Evolutionary conservation across 2,888 invertebrate genomes (phyloP), one percentile per base, ranked within the genome.

Genomic region (Drosophila suboccidentalis): DNA sequence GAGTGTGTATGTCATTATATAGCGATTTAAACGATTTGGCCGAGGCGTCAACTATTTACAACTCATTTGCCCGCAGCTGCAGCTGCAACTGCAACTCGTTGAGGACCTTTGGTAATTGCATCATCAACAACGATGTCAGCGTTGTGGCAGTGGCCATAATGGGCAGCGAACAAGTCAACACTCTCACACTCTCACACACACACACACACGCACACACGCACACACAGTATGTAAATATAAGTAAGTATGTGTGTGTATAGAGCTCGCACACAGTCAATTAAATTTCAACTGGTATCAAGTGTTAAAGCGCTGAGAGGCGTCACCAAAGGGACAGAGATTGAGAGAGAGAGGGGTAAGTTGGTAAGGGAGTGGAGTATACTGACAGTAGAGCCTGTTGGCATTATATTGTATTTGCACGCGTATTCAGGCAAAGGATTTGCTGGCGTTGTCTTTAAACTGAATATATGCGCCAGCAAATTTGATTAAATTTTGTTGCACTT

Each of bases 1-100:
- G 8, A 6, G 5, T 29, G 13, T 41, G 9, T 44, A 5, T 46
- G 9, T 71, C 86, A 85, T 85, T 87, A 85, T 85, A 82, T 82
- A 71, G 81, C 82, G 75, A 87, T 86, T 85, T 81, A 85, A 87
- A 85, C 82, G 79, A 76, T 85, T 87, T 82, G 73, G 80, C 55
- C 71, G 64, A 66, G 71, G 66, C 76, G 79, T 79, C 80, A 80
- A 74, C 76, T 80, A 74, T 80, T 80, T 80, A 76, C 77, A 80
- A 80, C 80, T 79, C 77, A 80, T 77, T 80, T 70, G 71, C 66
- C 77, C 69, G 69, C 75, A 77, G 68, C 63, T 64, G 72, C 72
- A 74, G 68, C 63, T 64, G 46, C 36, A 29, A n/a, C 36, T 26
- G 38, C 32, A 58, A 58, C 58, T 47, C 58, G 58, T 44, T 19